A percentile compares a stretch with the other conserved stretches of the same genome.
These are phyloP conservation scores for Hofmannophila pseudospretella DNA, from an alignment of 2,888 invertebrate species.

Conservation along the genomic window DNA sequence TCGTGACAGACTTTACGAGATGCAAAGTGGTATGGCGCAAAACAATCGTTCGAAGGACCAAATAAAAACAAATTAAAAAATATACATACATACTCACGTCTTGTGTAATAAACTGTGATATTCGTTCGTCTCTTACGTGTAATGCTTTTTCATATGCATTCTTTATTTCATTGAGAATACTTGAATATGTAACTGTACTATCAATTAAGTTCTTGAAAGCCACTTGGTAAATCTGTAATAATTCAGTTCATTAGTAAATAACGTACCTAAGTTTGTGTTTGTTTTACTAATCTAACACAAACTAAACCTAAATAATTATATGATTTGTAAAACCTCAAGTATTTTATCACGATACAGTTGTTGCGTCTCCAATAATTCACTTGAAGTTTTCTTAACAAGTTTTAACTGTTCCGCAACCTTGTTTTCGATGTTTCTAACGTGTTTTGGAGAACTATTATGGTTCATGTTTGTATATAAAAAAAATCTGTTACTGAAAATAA, in stretches of 20 bases:
- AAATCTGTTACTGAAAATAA: too few relatives aligned
- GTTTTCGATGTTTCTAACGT: constrained; percentile 46
- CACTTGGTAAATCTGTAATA: constrained; percentile 53
- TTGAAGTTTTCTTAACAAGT: constrained; percentile 32
- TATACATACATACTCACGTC: constrained; percentile 69
- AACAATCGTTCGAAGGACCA: not conserved
- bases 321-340: constrained; percentile 35
- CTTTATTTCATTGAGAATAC: constrained; percentile 51
- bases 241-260: not conserved
- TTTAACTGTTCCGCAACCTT: constrained; percentile 37
- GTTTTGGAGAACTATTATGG: constrained; percentile 37
- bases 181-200: constrained; percentile 49
- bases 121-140: constrained; percentile 51
- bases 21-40: too few relatives aligned
- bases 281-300: too few relatives aligned
- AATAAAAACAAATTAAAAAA: not conserved
- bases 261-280: not conserved
- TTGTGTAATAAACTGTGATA: constrained; percentile 52
- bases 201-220: constrained; percentile 50
- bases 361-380: constrained; percentile 44
- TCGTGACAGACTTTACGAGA: too few relatives aligned
- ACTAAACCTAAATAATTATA: too few relatives aligned
- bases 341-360: constrained; percentile 50
- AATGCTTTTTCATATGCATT: constrained; percentile 59
- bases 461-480: constrained; percentile 9